phyloP scores from a whole-genome alignment of 2,888 invertebrate species.

The Rambutsinella grinnellia region DNA sequence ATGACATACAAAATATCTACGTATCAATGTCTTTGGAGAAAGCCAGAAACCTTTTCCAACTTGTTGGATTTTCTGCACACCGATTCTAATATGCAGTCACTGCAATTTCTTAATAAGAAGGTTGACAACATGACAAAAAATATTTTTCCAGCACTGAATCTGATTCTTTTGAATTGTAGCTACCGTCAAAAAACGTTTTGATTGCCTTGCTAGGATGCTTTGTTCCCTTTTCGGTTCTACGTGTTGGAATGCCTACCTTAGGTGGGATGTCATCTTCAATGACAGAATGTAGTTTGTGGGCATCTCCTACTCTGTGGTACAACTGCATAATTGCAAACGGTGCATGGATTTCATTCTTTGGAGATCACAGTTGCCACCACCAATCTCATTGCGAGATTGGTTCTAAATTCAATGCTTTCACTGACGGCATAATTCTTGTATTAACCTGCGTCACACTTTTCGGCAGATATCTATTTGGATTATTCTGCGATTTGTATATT shows the following conservation, averaged over 20 bases:
- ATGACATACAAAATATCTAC: not conserved
- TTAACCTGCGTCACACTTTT: not conserved
- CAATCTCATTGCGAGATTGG: not conserved
- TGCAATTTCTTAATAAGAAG: too few species aligned
- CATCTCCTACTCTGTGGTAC: not conserved
- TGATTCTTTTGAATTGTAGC: too few species aligned
- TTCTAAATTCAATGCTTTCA: not conserved
- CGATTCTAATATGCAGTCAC: not conserved
- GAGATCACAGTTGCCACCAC: not conserved
- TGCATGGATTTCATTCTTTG: constrained; percentile 7
- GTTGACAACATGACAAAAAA: too few species aligned
- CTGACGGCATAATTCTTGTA: not conserved
- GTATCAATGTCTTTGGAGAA: not conserved
- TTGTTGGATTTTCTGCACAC: not conserved
- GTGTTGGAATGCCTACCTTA: not conserved
- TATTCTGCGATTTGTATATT: not conserved
- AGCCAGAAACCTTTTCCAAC: not conserved
- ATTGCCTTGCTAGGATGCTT: not conserved
- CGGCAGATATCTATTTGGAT: not conserved
- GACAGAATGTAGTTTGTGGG: not conserved
- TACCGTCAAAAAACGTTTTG: not conserved
- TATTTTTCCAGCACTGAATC: too few species aligned
- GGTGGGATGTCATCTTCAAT: not conserved
- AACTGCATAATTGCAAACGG: not conserved
- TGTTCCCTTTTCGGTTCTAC: not conserved